Conservation (phyloP, 2,113 vertebrate species). For the Epinephelus fuscoguttatus region DNA sequence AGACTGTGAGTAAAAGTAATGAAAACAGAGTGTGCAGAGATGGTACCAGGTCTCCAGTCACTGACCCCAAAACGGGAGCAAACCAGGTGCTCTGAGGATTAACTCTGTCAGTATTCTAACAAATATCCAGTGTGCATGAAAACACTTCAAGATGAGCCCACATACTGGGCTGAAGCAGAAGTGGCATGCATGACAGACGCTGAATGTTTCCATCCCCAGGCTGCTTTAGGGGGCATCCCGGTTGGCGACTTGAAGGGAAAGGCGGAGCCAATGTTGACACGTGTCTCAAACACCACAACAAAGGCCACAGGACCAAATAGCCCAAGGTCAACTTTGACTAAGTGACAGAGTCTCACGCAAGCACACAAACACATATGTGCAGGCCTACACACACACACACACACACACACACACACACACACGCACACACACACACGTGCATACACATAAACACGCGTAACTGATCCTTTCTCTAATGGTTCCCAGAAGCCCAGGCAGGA, state of each 20-base stretch:
- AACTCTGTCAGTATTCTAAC: constrained; percentile 67
- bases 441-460: constrained; percentile 74
- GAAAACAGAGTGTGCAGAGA: constrained; percentile 52
- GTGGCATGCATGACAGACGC: constrained; percentile 66
- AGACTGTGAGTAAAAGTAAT: constrained; percentile 48
- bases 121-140: constrained; percentile 63
- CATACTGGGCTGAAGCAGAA: constrained; percentile 46
- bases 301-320: constrained; percentile 74
- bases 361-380: constrained; percentile 47
- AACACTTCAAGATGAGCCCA: constrained; percentile 69
- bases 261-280: constrained; percentile 64
- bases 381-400: constrained; percentile 22
- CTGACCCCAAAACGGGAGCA: constrained; percentile 66
- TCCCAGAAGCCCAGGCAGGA: constrained; percentile 78
- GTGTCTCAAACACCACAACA: constrained; percentile 79
- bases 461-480: constrained; percentile 80
- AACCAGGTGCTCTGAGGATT: constrained; percentile 72
- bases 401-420: constrained; percentile 34
- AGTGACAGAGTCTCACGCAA: constrained; percentile 74
- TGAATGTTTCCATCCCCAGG: constrained; percentile 60
- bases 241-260: constrained; percentile 32
- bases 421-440: constrained; percentile 50
- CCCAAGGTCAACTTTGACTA: constrained; percentile 71
- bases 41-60: constrained; percentile 39
- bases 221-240: constrained; percentile 39